Percentiles rank a stretch among this genome's conserved stretches.
phyloP scores from a whole-genome alignment of 2,888 invertebrate genomes.

The Ariolimax columbianus region DNA sequence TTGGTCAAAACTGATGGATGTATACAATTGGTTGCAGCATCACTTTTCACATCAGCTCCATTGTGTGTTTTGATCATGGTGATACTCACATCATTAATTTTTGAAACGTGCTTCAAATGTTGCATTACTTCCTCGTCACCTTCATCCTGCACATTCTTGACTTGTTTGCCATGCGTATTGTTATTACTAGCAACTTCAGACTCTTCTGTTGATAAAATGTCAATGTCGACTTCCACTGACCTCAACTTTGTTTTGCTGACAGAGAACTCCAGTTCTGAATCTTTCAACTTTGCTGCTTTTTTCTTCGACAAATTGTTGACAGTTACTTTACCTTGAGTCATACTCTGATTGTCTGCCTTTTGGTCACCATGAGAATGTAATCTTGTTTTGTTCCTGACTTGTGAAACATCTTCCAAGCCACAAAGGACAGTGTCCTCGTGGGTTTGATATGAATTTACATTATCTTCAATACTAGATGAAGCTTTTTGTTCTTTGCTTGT shows the following conservation, averaged over 20 bases:
- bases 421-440: not conserved
- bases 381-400: not conserved
- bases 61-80: not conserved
- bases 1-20: not conserved
- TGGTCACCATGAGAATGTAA: too few species aligned
- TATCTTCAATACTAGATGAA: not conserved
- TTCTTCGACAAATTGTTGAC: not conserved
- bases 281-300: constrained; percentile 12
- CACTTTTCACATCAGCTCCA: not conserved
- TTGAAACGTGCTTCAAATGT: constrained; percentile 17
- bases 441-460: not conserved
- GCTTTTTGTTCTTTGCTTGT: not conserved
- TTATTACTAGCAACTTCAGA: not conserved
- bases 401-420: not conserved
- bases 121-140: constrained; percentile 23
- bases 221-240: constrained; percentile 14
- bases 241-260: constrained; percentile 32
- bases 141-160: not conserved
- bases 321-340: not conserved
- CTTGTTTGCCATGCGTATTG: not conserved
- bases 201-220: constrained; percentile 7
- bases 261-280: constrained; percentile 26
- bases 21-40: not conserved
- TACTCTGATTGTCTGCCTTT: not conserved
- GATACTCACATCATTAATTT: not conserved